phyloP scores from a whole-genome alignment of 2,888 invertebrate genomes.

The Rhimphoctona megacephalus region DNA sequence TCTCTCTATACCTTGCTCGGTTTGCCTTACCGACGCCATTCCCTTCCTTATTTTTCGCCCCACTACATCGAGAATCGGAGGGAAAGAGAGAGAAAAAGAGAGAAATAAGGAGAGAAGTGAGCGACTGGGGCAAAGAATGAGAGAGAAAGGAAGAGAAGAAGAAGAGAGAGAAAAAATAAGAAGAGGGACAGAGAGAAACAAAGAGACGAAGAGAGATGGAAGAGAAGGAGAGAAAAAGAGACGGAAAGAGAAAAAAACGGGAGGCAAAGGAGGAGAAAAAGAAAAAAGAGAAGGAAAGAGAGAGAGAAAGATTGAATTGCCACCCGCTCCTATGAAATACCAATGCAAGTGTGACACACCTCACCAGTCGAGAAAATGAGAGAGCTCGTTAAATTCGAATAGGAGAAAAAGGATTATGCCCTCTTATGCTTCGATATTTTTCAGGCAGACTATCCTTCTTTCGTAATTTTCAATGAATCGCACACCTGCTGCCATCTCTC shows the following conservation, averaged over 20 bases:
- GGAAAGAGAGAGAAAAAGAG: constrained; percentile 19
- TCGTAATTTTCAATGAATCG: background rate
- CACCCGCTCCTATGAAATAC: constrained; percentile 48
- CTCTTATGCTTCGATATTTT: constrained; percentile 22
- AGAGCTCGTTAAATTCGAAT: background rate
- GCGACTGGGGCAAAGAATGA: constrained; percentile 1
- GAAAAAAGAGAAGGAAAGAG: background rate
- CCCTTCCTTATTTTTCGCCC: constrained; percentile 70
- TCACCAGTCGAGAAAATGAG: constrained; percentile 30
- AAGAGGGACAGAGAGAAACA: background rate
- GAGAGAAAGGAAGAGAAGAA: background rate
- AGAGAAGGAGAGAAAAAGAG: background rate
- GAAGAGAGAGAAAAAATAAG: background rate
- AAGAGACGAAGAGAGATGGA: background rate
- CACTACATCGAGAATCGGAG: constrained; percentile 6
- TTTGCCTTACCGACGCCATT: constrained; percentile 74
- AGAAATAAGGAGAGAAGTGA: background rate
- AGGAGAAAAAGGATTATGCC: constrained; percentile 13
- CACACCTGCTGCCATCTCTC: constrained; percentile 57
- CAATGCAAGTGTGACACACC: constrained; percentile 59
- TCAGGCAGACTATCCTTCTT: constrained; percentile 15
- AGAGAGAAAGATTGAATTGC: constrained; percentile 31
- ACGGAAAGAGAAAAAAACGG: background rate
- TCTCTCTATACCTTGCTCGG: constrained; percentile 55
- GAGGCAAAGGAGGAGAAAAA: background rate